Percentiles rank a stretch among this genome's conserved stretches.
Evolutionary conservation across 2,888 invertebrate genomes (phyloP).

Genomic region (Amorpha juglandis): DNA sequence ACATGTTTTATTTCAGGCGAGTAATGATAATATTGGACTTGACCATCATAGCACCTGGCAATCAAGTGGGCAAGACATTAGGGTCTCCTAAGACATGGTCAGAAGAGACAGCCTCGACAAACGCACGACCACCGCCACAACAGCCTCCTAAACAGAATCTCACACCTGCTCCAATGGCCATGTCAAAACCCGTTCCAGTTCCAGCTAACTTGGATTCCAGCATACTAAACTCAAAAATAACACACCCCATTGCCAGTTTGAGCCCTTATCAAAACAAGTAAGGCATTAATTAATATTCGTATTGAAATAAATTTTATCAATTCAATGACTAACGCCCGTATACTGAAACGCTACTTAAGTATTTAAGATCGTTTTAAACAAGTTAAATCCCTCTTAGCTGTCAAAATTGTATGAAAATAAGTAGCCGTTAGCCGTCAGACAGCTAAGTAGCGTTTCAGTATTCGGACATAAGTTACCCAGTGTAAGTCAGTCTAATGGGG

Average conservation of each 20-base stretch:
- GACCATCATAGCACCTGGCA: constrained; percentile 88
- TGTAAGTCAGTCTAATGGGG: too few species aligned
- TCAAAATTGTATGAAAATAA: too few species aligned
- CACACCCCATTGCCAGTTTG: constrained; percentile 92
- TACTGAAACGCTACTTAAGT: too few species aligned
- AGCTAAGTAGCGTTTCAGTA: too few species aligned
- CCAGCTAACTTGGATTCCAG: constrained; percentile 65
- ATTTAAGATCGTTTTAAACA: too few species aligned
- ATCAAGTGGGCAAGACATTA: constrained; percentile 88
- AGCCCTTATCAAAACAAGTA: constrained; percentile 97
- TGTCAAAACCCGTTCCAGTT: constrained; percentile 45
- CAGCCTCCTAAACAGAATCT: constrained; percentile 45
- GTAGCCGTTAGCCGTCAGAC: too few species aligned
- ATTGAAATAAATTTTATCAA: background rate
- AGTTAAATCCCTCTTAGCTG: too few species aligned
- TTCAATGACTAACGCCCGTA: too few species aligned
- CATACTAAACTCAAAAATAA: constrained; percentile 78
- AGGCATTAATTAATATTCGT: constrained; percentile 37
- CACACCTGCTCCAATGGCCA: constrained; percentile 46
- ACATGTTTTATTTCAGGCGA: constrained; percentile 81
- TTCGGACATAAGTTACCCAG: too few species aligned
- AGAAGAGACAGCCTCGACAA: constrained; percentile 57
- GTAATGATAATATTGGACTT: constrained; percentile 93
- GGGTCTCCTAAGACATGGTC: constrained; percentile 91
- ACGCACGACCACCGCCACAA: constrained; percentile 49